These are phyloP conservation scores for Pluvialis apricaria DNA, from an alignment of 2,113 vertebrate genomes.

Conservation along the genomic window DNA sequence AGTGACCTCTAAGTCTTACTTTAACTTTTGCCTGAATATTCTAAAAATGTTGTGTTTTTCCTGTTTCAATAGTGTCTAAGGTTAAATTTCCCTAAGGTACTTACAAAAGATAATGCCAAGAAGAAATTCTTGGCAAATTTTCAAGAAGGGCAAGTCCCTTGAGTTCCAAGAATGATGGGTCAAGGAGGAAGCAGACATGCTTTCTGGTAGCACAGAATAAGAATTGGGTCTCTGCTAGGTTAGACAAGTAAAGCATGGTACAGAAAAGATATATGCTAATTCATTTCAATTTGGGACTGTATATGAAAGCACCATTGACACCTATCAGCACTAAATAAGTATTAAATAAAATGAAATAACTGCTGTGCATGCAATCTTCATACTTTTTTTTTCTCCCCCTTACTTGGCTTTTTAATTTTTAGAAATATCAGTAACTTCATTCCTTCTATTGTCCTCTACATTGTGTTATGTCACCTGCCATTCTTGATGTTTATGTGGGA, in stretches of 20 bases:
- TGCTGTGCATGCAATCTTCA: background rate
- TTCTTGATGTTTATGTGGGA: background rate
- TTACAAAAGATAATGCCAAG: constrained; percentile 6
- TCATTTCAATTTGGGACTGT: background rate
- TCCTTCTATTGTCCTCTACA: background rate
- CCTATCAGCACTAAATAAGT: background rate
- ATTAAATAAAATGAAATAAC: background rate
- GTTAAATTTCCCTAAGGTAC: constrained; percentile 11
- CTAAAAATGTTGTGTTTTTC: constrained; percentile 19
- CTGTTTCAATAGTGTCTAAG: background rate
- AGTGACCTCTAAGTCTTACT: background rate
- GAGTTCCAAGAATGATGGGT: constrained; percentile 10
- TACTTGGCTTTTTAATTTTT: background rate
- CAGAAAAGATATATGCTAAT: background rate
- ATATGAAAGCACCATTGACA: background rate
- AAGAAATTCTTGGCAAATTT: constrained; percentile 43
- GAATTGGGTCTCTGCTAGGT: background rate
- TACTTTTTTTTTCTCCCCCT: background rate
- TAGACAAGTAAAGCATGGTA: background rate
- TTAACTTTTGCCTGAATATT: background rate
- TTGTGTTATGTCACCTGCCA: background rate
- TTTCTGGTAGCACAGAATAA: constrained; percentile 1
- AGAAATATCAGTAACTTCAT: background rate
- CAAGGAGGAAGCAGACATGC: constrained; percentile 10
- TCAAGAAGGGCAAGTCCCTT: background rate